Evolutionary conservation across 1,140 invertebrate species (phyloP), one percentile per base, ranked within the genome.

Genomic region (Pseudomyrmex dendroicus): DNA sequence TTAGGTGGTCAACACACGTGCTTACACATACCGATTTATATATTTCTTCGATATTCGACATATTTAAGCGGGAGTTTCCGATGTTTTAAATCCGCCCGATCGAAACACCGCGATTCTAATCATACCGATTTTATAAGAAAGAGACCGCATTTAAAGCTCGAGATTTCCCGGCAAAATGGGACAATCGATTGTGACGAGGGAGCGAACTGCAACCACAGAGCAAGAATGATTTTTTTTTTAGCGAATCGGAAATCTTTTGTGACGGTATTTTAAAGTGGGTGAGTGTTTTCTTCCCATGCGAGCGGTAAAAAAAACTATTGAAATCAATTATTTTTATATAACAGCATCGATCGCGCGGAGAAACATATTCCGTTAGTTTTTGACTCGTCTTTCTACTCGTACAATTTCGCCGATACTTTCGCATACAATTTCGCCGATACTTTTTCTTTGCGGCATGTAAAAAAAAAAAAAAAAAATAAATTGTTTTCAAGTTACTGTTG

Each of bases 111-210:
- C 35, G 5, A 0, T 35, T 35, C 35, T 35, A 59, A 59, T 20
- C n/a, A 70, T 25, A 22, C 46, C 15, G 20, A 15, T 50, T 15
- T 50, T 35, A 35, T 35, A 7, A 35, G 22, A 22, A 12, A 50
- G 17, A n/a, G 0, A 13, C 0, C 9, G 5, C 8, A 50, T 54
- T 67, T 20, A 56, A 54, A 12, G 46, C 7, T 54, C 50, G 15
- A 46, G 48, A 62, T 63, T 80, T 63, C 15, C 1, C 64, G 22
- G 13, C 20, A 8, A 80, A 70, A 84, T 62, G 10, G 63, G 20
- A 84, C 54, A 46, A 84, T 84, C 64, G 82, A 70, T 84, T 63
- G 72, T 17, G 20, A n/a, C 25, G 3, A 54, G 35, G 2, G 13
- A 2, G 9, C 35, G 5, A 35, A 35, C 4, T 66, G 52, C 4